Evolutionary conservation across 2,888 invertebrate genomes (phyloP), one percentile per base, ranked within the genome.

Genomic region (Cylloceria caligata): DNA sequence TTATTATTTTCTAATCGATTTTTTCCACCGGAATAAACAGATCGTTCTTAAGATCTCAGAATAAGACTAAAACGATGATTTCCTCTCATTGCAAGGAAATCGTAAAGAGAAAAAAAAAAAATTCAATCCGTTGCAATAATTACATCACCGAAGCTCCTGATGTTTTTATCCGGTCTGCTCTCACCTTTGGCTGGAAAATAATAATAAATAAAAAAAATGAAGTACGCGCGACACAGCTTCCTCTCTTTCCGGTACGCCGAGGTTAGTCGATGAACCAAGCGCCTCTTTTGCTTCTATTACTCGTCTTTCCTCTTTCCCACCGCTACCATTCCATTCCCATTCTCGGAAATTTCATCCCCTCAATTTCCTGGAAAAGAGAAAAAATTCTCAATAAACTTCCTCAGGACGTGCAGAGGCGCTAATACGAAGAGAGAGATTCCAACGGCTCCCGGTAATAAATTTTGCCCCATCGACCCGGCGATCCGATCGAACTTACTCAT

Each of bases 341-440:
- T 34, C 49, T 24, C 73, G n/a, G 68, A 68, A 68, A 52, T 36
- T 68, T 52, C 49, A 68, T 68, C 21, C 68, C 36, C 52, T 68
- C 49, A 49, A 52, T 49, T 49, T 68, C 24, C 30, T 13, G 39
- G 68, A 34, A 34, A 52, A 21, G 49, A 52, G 68, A 52, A 68
- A 68, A 52, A 68, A 36, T 52, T 52, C 52, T 68, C 68, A 52
- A 68, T 68, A 68, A 68, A 68, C 49, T 19, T 34, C 52, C 45
- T 60, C 24, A 13, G 36, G 36, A 36, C 24, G 49, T 52, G 52
- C 52, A 49, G 49, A 68, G 30, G 68, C 30, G 52, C 11, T 13
- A 52, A 36, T 13, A n/a, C 67, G 34, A 47, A 9, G 67, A 19
- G 49, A 49, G n/a, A 34, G 49, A 67, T 36, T 52, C 52, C 49